Base-by-base conservation (phyloP, 2,113 vertebrate genomes). In the Aphyosemion australe region DNA sequence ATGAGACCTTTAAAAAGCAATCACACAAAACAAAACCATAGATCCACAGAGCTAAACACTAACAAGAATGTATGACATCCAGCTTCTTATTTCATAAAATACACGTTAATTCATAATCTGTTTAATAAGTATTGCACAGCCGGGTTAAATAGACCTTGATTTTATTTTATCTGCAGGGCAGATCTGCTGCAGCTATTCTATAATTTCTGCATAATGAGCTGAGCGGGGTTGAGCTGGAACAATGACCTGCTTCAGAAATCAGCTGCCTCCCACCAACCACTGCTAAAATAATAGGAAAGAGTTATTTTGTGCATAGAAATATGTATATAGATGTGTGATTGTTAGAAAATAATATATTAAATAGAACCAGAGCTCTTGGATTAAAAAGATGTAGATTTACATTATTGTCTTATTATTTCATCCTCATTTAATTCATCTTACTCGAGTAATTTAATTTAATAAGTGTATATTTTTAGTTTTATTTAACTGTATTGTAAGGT, bases 131-230 rank as follows among this genome's bases (percentile, higher is more conserved):
- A 37, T 45, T 59, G 45, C 42, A 59, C 14, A 31, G 58, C 15
- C 21, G 47, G 26, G 10, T 45, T 45, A 15, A 45, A 59, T 13
- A 57, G 54, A 57, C 12, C 4, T 20, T 41, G 53, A 43, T 9
- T 61, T 61, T 19, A 45, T 16, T 45, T 59, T 43, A 58, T 58
- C 56, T 58, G 21, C 19, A 10, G 11, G 9, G 45, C 42, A 59
- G 16, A 39, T 46, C 21, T 46, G 20, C 42, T 46, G 57, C 42
- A 46, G 21, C 46, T 12, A 19, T 11, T 34, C 10, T n/a, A 32
- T 47, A 34, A 32, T 19, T 47, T 13, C 43, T 60, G 57, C 39
- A 55, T 19, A 37, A 55, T 39, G 34, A 55, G 32, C 20, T 16
- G 55, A 31, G 42, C 3, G 21, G 3, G 14, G 57, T 14, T 59